phyloP scores from a whole-genome alignment of 2,797 vertebrate species.

The Pteronotus mesoamericanus region DNA sequence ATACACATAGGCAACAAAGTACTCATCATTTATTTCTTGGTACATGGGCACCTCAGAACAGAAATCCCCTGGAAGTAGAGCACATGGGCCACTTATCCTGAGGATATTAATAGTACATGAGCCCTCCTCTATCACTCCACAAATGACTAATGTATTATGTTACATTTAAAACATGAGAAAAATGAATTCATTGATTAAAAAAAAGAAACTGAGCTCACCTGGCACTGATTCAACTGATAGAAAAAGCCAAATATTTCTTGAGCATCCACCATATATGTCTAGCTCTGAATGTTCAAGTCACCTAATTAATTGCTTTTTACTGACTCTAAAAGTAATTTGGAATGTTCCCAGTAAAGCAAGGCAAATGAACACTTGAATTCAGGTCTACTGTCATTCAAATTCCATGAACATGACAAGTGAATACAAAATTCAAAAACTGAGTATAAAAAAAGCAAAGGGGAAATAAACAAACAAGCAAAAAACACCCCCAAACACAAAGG shows the following conservation, averaged over 20 bases:
- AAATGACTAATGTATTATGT: not conserved
- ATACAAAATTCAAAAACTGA: not conserved
- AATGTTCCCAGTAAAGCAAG: not conserved
- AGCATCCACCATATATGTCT: not conserved
- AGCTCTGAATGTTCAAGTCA: not conserved
- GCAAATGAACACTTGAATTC: not conserved
- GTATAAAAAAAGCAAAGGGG: not conserved
- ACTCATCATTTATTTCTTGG: not conserved
- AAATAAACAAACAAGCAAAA: not conserved
- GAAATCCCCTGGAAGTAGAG: not conserved
- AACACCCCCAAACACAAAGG: not conserved
- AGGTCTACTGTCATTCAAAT: not conserved
- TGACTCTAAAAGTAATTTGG: not conserved
- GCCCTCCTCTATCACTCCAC: too few species aligned
- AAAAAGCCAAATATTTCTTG: not conserved
- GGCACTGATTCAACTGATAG: not conserved
- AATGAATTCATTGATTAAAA: not conserved
- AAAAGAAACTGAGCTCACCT: not conserved
- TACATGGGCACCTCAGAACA: accelerated
- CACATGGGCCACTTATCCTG: accelerated
- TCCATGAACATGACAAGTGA: not conserved
- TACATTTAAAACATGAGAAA: not conserved
- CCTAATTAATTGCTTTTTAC: not conserved
- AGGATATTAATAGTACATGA: not conserved
- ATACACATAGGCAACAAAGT: too few species aligned